phyloP scores from a whole-genome alignment of 2,888 invertebrate species.

The Drosophila subsilvestris region DNA sequence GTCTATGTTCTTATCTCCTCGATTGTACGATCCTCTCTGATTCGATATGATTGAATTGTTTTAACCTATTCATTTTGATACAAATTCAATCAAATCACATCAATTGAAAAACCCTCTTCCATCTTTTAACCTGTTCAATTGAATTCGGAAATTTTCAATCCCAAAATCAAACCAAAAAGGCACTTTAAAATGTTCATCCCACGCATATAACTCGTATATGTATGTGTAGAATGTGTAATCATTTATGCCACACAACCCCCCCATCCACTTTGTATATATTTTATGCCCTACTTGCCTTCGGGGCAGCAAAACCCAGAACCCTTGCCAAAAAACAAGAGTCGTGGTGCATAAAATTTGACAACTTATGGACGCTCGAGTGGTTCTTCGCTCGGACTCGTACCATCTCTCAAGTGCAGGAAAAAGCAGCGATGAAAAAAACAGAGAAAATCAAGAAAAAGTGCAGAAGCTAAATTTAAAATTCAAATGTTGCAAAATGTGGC shows the following conservation, averaged over 20 bases:
- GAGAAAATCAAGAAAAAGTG: conserved; percentile 28
- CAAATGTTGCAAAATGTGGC: conserved; percentile 62
- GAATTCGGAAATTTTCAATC: neutral
- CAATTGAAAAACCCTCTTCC: too few relatives aligned
- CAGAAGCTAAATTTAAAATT: conserved; percentile 66
- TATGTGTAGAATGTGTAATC: neutral
- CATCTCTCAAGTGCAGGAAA: conserved; percentile 1
- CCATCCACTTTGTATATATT: conserved; percentile 16
- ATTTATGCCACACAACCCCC: conserved; percentile 15
- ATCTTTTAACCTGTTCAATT: neutral
- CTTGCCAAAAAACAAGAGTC: conserved; percentile 43
- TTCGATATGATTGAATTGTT: too few relatives aligned
- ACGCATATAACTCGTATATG: neutral
- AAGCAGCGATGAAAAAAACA: conserved; percentile 1
- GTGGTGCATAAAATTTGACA: conserved; percentile 79
- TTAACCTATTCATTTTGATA: neutral
- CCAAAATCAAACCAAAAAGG: neutral
- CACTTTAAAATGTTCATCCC: neutral
- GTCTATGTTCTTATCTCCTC: neutral
- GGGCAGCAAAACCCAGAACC: conserved; percentile 36
- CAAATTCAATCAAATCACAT: neutral
- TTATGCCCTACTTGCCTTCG: conserved; percentile 42
- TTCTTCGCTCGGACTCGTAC: conserved; percentile 50
- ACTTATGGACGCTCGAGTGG: conserved; percentile 78
- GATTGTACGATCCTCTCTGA: neutral